phyloP scores from a whole-genome alignment of 2,113 vertebrate species.

The Plecturocebus donacophilus region DNA sequence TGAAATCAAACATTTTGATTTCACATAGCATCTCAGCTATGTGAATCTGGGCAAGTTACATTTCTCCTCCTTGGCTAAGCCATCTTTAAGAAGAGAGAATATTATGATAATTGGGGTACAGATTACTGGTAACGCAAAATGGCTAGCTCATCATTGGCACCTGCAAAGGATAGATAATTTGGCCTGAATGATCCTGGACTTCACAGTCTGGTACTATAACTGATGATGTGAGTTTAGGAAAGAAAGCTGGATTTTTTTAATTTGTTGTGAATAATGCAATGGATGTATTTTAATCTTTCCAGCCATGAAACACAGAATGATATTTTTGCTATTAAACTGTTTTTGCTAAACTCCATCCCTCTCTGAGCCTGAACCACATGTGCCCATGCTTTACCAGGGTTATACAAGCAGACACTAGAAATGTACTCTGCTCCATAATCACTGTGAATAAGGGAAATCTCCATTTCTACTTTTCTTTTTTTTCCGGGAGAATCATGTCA shows the following conservation, averaged over 20 bases:
- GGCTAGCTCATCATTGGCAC: background rate
- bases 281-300: background rate
- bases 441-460: background rate
- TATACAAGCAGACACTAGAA: background rate
- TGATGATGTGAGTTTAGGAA: background rate
- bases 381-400: background rate
- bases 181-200: background rate
- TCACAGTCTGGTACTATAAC: background rate
- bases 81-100: background rate
- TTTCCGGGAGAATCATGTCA: background rate
- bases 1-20: background rate
- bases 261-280: background rate
- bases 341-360: background rate
- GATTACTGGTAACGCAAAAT: background rate
- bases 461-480: background rate
- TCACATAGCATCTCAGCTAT: background rate
- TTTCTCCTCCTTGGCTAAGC: background rate
- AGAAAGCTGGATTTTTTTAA: background rate
- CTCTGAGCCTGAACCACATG: background rate
- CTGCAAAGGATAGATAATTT: background rate
- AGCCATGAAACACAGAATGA: background rate
- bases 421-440: background rate
- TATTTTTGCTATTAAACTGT: background rate
- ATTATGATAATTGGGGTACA: background rate
- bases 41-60: background rate